Evolutionary conservation across 2,113 vertebrate species (phyloP), one percentile per base, ranked within the genome.

Genomic region (Terrapene triunguis): DNA sequence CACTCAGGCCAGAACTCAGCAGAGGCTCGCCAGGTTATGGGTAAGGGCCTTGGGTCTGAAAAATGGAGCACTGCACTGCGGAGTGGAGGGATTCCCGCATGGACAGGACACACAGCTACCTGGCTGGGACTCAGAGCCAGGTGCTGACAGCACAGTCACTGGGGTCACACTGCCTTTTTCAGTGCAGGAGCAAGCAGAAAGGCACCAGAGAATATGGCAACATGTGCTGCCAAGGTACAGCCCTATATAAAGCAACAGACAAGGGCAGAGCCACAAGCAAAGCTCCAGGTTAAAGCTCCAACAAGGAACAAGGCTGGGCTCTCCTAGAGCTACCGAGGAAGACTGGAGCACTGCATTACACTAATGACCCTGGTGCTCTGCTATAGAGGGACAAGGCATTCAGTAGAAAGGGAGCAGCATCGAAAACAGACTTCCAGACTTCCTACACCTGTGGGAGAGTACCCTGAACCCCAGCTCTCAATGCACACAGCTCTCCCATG

Each of bases 1-100:
- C 80, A 89, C 19, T 24, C 79, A 47, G 4, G 24, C 9, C 85
- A 92, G 48, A 62, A 13, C 21, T 29, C 69, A 90, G 69, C 88
- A 89, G 88, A 54, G 78, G 29, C 13, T 94, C 76, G 83, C 44
- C 50, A 47, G 3, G 42, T 69, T 84, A 88, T 0, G 0, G 7
- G 44, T 10, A 35, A 86, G 51, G 29, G 4, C 13, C 78, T 91
- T 44, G 85, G 82, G 69, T 79, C 87, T 53, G 10, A 69, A 53
- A 82, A 85, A 44, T 50, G 19, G 59, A 93, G 44, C n/a, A 89
- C 62, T 78, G 5, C 4, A 85, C n/a, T 81, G 74, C 88, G 59
- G 76, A 69, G 86, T 38, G 53, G 88, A 95, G 47, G 44, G 82
- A 84, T 54, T 89, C 44, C 48, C 74, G 82, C 57, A 80, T 29